Evolutionary conservation across 2,113 vertebrate species (phyloP), one percentile per base, ranked within the genome.

Genomic region (Pterophyllum scalare): DNA sequence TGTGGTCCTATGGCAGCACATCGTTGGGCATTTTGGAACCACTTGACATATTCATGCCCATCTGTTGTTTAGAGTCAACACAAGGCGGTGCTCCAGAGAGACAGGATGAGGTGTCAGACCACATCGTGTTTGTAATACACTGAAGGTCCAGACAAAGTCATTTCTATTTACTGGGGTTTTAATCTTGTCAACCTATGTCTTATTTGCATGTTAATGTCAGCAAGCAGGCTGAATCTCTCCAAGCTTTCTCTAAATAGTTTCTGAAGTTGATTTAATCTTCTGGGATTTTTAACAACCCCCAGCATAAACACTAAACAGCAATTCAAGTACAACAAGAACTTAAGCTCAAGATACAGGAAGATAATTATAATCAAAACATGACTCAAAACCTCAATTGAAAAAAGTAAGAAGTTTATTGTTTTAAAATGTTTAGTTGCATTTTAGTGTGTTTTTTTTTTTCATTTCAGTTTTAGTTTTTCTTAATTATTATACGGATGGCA

Each of bases 1-100:
- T 20, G 59, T 54, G 35, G 49, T 24, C 77, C 75, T 84, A 43
- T 59, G 83, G 78, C 49, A 46, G 72, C 70, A 86, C 77, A 46
- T 87, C 6, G 52, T 67, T 17, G 28, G 89, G 86, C 59, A 14
- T 89, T 88, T 87, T 82, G 81, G 87, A 91, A 85, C 75, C 83
- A 84, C 78, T 90, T 86, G 90, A 90, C 90, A 92, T 92, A 94
- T 94, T 94, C 93, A 92, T 93, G 75, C 86, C 93, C 93, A 94
- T 95, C 94, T 94, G 94, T 90, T 95, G 93, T 93, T 93, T 93
- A 80, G 91, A 90, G 80, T 85, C 89, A 93, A 93, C 91, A 93
- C 91, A 87, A 93, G 90, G 86, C 88, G 28, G 77, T 87, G 85
- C 89, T 87, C 62, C 87, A 64, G 61, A 81, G 77, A 88, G 86